Percentiles rank a stretch among this genome's conserved stretches.
These are phyloP conservation scores for Spatula versicolor DNA, from an alignment of 2,797 vertebrate species.

Conservation along the genomic window DNA sequence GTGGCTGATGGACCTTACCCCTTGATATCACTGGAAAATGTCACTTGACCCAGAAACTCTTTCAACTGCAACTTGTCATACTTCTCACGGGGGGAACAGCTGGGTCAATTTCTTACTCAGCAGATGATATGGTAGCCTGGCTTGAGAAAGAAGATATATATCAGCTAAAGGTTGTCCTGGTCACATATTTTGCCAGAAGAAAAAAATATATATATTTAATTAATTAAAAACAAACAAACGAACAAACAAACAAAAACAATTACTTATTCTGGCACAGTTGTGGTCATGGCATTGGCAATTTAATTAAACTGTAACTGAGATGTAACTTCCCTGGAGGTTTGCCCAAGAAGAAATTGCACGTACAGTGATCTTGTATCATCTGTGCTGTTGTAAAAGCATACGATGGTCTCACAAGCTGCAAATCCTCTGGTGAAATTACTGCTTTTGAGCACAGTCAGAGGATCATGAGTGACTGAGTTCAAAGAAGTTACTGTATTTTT, in stretches of 20 bases:
- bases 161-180: background rate
- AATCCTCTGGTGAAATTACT: background rate
- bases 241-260: background rate
- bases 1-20: background rate
- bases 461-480: rapidly evolving
- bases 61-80: background rate
- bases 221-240: background rate
- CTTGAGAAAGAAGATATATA: background rate
- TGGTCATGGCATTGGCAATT: background rate
- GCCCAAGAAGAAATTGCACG: background rate
- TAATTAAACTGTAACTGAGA: background rate
- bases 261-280: background rate
- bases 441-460: background rate
- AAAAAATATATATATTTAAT: background rate
- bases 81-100: background rate
- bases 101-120: background rate
- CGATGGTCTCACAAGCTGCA: background rate
- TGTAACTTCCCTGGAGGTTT: background rate
- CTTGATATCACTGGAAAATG: background rate
- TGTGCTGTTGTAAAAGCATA: background rate
- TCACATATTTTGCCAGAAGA: background rate
- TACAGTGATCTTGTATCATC: background rate
- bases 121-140: background rate
- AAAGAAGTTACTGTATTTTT: background rate
- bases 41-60: background rate